These are phyloP conservation scores for Oxyscelio sp. DNA, from an alignment of 2,888 invertebrate genomes.

Conservation along the genomic window DNA sequence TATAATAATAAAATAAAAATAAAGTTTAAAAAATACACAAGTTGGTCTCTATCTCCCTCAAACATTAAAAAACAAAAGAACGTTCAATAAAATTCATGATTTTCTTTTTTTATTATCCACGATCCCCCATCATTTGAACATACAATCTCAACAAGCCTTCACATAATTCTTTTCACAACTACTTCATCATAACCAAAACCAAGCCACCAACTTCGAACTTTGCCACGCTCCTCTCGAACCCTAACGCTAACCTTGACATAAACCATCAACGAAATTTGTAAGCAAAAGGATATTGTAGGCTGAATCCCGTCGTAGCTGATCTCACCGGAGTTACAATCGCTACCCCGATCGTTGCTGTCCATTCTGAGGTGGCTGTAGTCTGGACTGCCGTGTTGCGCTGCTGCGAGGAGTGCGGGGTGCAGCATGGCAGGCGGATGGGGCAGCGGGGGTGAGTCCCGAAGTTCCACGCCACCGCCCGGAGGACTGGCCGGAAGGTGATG, in stretches of 20 bases:
- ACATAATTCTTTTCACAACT: no score
- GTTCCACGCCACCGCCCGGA: conserved; percentile 91
- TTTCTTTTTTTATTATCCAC: no score
- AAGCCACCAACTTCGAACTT: no score
- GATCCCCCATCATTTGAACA: no score
- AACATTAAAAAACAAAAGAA: no score
- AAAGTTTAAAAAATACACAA: no score
- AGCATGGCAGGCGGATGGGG: conserved; percentile 94
- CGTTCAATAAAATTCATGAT: no score
- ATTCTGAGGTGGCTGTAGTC: conserved; percentile 94
- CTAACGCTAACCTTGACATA: conserved; percentile 51
- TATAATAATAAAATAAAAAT: no score
- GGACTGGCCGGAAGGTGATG: conserved; percentile 89
- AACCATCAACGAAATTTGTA: conserved; percentile 58
- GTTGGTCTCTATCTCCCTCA: no score
- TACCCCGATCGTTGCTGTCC: conserved; percentile 95
- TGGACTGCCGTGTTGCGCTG: conserved; percentile 94
- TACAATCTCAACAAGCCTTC: no score
- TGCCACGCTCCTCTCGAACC: no score
- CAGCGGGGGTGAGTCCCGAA: conserved; percentile 95
- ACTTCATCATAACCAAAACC: no score
- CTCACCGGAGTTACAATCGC: conserved; percentile 97
- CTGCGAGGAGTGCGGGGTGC: conserved; percentile 95
- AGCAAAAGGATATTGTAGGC: conserved; percentile 98
- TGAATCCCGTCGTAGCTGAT: conserved; percentile 97